Evolutionary conservation across 1,140 invertebrate genomes (phyloP), one percentile per base, ranked within the genome.

Genomic region (Sitobion miscanthi): DNA sequence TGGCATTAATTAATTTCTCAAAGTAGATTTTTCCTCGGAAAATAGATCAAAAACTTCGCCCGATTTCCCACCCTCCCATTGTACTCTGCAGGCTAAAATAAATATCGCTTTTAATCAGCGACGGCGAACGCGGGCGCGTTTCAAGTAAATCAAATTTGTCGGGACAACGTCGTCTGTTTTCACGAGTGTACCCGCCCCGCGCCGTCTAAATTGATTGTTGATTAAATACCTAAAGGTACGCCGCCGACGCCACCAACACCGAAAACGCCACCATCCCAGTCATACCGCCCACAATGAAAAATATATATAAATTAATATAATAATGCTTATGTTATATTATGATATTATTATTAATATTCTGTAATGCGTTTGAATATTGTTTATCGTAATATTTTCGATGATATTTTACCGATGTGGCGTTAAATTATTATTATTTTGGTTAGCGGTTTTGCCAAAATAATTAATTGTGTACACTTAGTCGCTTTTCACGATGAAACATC

Each of bases 71-170:
- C 30, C 47, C 14, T 21, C 11, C 25, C 17, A 35, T 35, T n/a
- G 47, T 52, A 35, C 45, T 20, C 25, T 6, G 45, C 62, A 69
- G 1, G 45, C 25, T 86, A 86, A 87, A 87, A 87, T 87, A 87
- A 87, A 88, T 88, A 88, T 88, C 87, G n/a, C 87, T 54, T 88
- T 88, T 88, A 88, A 88, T 54, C 87, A 54, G n/a, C 21, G 35
- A 49, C 21, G 49, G 20, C 8, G 14, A 38, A n/a, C 87, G 47
- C 86, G 30, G 14, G 4, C 25, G 86, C 14, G 49, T 88, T 88
- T 52, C 49, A n/a, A 88, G 87, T 54, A 88, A 88, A 88, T 88
- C 49, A 52, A 88, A 88, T 88, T 88, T 88, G 47, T 88, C 2
- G 87, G 87, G 87, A 88, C 85, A 30, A 86, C 25, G 86, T 7